Base-by-base conservation (phyloP, 2,888 invertebrate genomes). In the Scaptomyza reducta region DNA sequence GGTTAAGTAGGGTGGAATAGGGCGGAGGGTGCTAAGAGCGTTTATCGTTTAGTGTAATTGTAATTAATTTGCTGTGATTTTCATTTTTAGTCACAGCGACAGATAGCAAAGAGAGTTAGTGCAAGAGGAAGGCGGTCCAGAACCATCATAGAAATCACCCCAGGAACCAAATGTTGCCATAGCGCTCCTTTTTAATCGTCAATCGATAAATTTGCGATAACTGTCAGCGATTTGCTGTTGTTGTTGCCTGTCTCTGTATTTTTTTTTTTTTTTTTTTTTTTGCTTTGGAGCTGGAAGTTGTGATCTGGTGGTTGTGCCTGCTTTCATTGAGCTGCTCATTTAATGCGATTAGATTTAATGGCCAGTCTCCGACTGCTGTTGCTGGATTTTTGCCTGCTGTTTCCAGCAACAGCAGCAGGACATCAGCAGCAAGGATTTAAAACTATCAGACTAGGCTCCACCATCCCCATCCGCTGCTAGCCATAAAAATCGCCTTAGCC, bases 311-410 rank as follows among this genome's bases (percentile, higher is more conserved):
- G 72, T 74, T 58, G 62, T 55, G 42, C 66, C 41, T 56, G 42
- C 66, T 46, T 42, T 53, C 58, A 54, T 22, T 50, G 55, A 65
- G 66, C 74, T 77, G 82, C 70, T 76, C 85, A 80, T 86, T 86
- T 89, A 89, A 89, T 88, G 89, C 89, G 89, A 88, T 89, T 89
- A 89, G 88, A 77, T 86, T 88, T 89, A 88, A 89, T 89, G 86
- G 85, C 61, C 74, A 73, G 79, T 71, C 75, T 66, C 64, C 68
- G 70, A 56, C 63, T 66, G 66, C 60, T 61, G 38, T 14, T 14
- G 51, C 63, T 56, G 44, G 57, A 47, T 11, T 11, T 70, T 69
- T 63, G 38, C 38, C 63, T 64, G 66, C 62, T 38, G 54, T 61
- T 69, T 66, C 42, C 66, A 57, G 42, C 38, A 70, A 40, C 33